Evolutionary conservation across 1,140 invertebrate species (phyloP).

Genomic region (Drosophila suzukii): DNA sequence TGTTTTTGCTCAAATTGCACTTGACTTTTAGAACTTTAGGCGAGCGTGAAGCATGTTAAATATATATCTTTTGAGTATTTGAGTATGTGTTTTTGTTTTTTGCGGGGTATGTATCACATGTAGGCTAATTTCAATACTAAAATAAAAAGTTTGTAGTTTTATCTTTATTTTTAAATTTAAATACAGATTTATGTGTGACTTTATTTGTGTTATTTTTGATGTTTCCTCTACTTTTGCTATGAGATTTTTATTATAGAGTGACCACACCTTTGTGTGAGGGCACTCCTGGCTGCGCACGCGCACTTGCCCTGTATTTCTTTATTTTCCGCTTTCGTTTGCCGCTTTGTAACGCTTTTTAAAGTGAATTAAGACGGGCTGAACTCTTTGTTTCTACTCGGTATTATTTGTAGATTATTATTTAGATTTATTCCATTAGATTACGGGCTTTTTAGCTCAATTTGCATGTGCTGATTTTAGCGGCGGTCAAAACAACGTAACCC

Average conservation of each 20-base stretch:
- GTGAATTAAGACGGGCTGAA: not conserved
- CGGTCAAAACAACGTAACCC: constrained; percentile 32
- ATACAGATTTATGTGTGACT: not conserved
- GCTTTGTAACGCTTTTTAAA: not conserved
- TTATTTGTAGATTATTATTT: not conserved
- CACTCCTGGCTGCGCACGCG: constrained; percentile 24
- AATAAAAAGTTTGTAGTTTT: constrained; percentile 4
- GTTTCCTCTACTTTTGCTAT: not conserved
- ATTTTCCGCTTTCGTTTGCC: constrained; percentile 9
- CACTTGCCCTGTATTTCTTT: constrained; percentile 14
- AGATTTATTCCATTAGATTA: not conserved
- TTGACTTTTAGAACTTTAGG: constrained; percentile 76
- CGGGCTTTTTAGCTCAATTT: constrained; percentile 2
- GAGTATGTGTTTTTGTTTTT: constrained; percentile 20
- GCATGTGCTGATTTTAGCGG: constrained; percentile 26
- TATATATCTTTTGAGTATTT: constrained; percentile 18
- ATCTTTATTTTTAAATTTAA: not conserved
- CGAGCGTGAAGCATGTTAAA: constrained; percentile 68
- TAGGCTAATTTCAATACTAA: not conserved
- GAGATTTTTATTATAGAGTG: not conserved
- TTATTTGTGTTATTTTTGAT: not conserved
- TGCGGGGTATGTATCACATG: constrained; percentile 26
- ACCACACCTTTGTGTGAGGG: constrained; percentile 21
- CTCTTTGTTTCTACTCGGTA: not conserved
- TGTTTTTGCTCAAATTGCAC: constrained; percentile 64